Evolutionary conservation across 2,888 invertebrate genomes (phyloP).

Genomic region (Drosophila pegasa): DNA sequence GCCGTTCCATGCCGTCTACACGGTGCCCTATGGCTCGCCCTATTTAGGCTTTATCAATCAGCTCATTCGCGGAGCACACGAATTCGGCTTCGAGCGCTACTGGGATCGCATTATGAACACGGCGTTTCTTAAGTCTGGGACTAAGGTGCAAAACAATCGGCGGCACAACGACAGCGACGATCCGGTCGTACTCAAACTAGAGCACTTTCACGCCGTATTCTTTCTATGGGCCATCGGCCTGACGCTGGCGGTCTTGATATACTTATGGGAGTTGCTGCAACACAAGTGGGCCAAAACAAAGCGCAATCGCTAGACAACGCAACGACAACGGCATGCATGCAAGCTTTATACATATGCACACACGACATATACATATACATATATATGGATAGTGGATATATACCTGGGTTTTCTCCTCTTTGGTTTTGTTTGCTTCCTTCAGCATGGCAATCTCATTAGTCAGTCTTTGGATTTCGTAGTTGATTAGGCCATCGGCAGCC

Average conservation of each 20-base stretch:
- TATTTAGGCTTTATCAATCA: constrained; percentile 86
- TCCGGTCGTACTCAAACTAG: constrained; percentile 76
- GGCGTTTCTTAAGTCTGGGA: constrained; percentile 71
- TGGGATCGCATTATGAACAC: constrained; percentile 81
- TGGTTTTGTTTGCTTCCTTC: constrained; percentile 87
- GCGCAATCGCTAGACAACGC: constrained; percentile 34
- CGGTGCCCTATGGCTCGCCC: constrained; percentile 87
- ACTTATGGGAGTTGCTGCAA: constrained; percentile 67
- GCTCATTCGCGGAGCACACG: constrained; percentile 85
- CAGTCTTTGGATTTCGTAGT: constrained; percentile 84
- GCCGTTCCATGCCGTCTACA: constrained; percentile 87
- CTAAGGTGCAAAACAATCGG: constrained; percentile 50
- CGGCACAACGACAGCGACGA: constrained; percentile 59
- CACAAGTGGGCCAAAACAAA: constrained; percentile 54
- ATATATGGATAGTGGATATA: constrained; percentile 37
- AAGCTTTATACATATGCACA: constrained; percentile 19
- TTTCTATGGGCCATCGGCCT: constrained; percentile 77
- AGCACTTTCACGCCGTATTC: constrained; percentile 83
- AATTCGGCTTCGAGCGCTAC: constrained; percentile 86
- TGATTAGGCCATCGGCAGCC: constrained; percentile 73
- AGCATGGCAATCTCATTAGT: constrained; percentile 87
- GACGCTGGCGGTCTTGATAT: constrained; percentile 53
- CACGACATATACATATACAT: background rate
- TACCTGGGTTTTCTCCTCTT: constrained; percentile 89
- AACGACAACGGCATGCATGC: constrained; percentile 36